Base-by-base conservation (phyloP, 1,140 invertebrate genomes). In the Diprion similis region DNA sequence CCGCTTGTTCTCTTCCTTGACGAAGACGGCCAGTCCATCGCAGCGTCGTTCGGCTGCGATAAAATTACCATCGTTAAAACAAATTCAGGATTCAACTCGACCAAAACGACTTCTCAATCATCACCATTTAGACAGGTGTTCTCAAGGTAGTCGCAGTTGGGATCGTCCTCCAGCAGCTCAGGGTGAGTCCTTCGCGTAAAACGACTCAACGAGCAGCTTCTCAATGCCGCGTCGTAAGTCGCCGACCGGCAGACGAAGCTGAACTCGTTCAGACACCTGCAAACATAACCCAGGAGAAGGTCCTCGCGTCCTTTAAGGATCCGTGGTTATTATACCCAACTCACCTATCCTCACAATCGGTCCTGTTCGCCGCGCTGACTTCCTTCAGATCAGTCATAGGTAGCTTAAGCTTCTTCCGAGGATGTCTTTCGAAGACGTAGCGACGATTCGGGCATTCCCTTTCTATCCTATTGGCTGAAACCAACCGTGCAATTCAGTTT, bases 61-160 rank as follows among this genome's bases (percentile, higher is more conserved):
- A 69, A 66, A 59, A 64, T 51, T 47, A 73, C 15, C 68, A 18
- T 37, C 47, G 13, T 11, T 46, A 70, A 45, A 65, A 66, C n/a
- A 45, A 19, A 66, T 66, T 24, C 59, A 59, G 8, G 19, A 17
- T 47, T 19, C 11, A 46, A 10, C 18, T 71, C 18, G 19, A 64
- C 13, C 8, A n/a, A n/a, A n/a, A n/a, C n/a, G 8, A 71, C 10
- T 71, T 65, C 19, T 46, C 4, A 11, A 46, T 67, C 9, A 81
- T 89, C 89, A 96, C 95, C 93, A 84, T 95, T 96, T 1, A 97
- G 85, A 83, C 96, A 97, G 59, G 95, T 95, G 81, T 97, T 97
- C 89, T 97, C 96, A 76, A 97, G 89, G 84, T 97, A 97, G 84
- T 97, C 96, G 1, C 94, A 93, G 84, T 95, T 95, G 1, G 95